Evolutionary conservation across 2,113 vertebrate genomes (phyloP), one percentile per base, ranked within the genome.

Genomic region (Chauna torquata): DNA sequence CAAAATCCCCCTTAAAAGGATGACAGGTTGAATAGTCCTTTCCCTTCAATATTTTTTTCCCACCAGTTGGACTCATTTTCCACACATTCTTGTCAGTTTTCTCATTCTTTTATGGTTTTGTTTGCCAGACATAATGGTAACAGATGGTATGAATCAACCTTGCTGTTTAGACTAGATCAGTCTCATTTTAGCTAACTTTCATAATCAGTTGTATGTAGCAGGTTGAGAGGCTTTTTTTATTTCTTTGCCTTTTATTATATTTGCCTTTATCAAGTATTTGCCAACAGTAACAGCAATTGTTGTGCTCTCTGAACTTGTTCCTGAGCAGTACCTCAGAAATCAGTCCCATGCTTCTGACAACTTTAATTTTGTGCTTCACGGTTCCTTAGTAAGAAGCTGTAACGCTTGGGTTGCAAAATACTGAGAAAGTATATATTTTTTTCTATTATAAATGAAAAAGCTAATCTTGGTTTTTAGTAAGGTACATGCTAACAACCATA

Each of bases 131-230:
- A 8, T 66, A 88, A 93, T 71, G 90, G 82, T 86, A 94, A 95
- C 94, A 96, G 90, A 96, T 94, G 93, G 92, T 96, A 55, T 96
- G 79, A 92, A 95, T 96, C 85, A 93, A 83, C 50, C 50, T 92
- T 88, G 55, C 76, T 96, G 71, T 96, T 97, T 95, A 96, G 87
- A 88, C 90, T 96, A 65, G 32, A 77, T 91, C 58, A 42, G 82
- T 74, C 82, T 77, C 90, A 77, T 93, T 96, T 72, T 65, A 94
- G 50, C 42, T 80, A 42, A 70, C 58, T 85, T 77, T 18, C 62
- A 62, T 77, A 90, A 96, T 92, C 74, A 82, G 45, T 82, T 91
- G 62, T 62, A 58, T 81, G 68, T 54, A 92, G 82, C 85, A 95
- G 76, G 45, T 66, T 90, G 79, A 83, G 82, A 72, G 62, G 32